Conservation (phyloP, 2,113 vertebrate species). For the Barbus barbus region DNA sequence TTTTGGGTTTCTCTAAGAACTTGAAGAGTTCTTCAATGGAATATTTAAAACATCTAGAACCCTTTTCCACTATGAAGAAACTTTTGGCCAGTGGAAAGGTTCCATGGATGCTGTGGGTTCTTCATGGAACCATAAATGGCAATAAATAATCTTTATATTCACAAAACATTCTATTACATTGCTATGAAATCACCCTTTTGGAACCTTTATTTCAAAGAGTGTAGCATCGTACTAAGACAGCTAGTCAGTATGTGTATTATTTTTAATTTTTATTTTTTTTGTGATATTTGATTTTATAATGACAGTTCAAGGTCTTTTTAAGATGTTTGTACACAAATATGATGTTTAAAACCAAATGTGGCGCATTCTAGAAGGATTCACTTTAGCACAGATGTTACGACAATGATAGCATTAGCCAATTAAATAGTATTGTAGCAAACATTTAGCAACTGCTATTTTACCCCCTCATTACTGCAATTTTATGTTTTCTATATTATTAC, state of each 20-base stretch:
- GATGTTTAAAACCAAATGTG: background rate
- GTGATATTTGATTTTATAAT: background rate
- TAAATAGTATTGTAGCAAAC: background rate
- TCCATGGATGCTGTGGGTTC: too few relatives aligned
- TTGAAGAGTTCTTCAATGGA: too few relatives aligned
- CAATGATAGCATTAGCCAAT: background rate
- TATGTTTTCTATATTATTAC: background rate
- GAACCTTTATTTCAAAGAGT: too few relatives aligned
- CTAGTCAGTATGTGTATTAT: background rate
- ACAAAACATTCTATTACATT: too few relatives aligned
- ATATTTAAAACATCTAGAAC: too few relatives aligned
- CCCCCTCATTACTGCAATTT: background rate
- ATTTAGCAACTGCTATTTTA: background rate
- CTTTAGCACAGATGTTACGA: background rate
- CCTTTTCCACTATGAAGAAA: too few relatives aligned
- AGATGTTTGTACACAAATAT: background rate
- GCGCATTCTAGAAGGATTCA: background rate
- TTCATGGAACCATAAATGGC: too few relatives aligned
- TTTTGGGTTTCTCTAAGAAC: too few relatives aligned
- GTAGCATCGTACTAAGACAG: background rate
- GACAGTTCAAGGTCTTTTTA: background rate
- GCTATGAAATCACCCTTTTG: too few relatives aligned
- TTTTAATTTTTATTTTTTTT: too few relatives aligned
- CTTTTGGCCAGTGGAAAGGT: too few relatives aligned
- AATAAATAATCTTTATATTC: too few relatives aligned